These are phyloP conservation scores for Aromia moschata DNA, from an alignment of 2,888 invertebrate species.

Conservation along the genomic window DNA sequence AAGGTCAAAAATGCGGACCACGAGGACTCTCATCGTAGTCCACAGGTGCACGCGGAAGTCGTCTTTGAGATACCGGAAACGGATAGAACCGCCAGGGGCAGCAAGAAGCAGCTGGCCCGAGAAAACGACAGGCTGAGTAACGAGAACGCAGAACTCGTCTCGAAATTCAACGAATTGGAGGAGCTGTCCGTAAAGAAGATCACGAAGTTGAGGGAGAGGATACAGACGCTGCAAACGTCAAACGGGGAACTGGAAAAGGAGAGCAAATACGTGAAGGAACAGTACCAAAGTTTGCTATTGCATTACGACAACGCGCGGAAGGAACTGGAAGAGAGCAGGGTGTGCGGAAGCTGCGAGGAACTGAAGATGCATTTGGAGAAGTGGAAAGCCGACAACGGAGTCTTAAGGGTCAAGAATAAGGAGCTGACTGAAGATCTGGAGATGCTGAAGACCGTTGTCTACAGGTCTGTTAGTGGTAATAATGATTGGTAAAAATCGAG, in stretches of 20 bases:
- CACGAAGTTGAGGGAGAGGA: constrained; percentile 70
- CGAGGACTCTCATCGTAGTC: constrained; percentile 9
- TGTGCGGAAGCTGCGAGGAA: constrained; percentile 60
- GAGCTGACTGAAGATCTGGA: constrained; percentile 73
- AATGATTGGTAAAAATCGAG: too few species aligned
- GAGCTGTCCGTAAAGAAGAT: constrained; percentile 68
- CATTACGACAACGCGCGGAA: constrained; percentile 67
- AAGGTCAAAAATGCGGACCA: constrained; percentile 11
- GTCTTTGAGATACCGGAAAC: constrained; percentile 46
- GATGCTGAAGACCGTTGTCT: constrained; percentile 80
- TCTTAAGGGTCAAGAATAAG: constrained; percentile 67
- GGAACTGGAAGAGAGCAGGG: constrained; percentile 64
- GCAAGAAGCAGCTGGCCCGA: constrained; percentile 59
- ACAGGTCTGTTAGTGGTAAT: constrained; percentile 62
- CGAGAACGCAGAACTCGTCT: constrained; percentile 66
- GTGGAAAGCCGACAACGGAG: constrained; percentile 64
- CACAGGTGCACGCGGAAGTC: constrained; percentile 40
- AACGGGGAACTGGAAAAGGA: constrained; percentile 72
- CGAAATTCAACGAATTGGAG: constrained; percentile 64
- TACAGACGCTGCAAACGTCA: constrained; percentile 68
- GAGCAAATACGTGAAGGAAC: constrained; percentile 67
- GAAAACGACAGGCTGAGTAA: constrained; percentile 66
- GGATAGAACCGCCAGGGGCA: constrained; percentile 41
- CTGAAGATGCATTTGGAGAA: constrained; percentile 65
- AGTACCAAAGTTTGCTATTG: constrained; percentile 64